Evolutionary conservation across 2,797 vertebrate genomes (phyloP).

Genomic region (Poeciliopsis presidionis): DNA sequence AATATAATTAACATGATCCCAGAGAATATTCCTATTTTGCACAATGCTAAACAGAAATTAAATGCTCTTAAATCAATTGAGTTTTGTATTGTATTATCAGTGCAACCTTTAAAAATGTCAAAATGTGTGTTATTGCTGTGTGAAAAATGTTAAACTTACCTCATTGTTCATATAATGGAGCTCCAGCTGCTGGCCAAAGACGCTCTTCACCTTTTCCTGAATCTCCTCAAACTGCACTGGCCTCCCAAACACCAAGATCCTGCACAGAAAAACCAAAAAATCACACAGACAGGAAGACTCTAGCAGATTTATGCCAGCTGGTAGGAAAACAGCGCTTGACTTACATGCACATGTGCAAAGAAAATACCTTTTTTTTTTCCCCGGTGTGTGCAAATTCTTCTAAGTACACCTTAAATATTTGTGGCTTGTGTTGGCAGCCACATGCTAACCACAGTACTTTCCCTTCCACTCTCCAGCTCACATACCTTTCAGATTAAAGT

Average conservation of each 20-base stretch:
- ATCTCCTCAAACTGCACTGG: slow-evolving; percentile 94
- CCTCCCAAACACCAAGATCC: slow-evolving; percentile 93
- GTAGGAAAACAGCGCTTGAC: slow-evolving; percentile 29
- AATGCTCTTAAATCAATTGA: background rate
- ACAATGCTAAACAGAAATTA: background rate
- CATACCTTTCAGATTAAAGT: slow-evolving; percentile 76
- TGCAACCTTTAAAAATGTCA: background rate
- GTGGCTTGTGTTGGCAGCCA: slow-evolving; percentile 87
- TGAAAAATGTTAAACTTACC: slow-evolving; percentile 72
- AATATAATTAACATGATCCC: background rate
- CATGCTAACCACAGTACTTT: slow-evolving; percentile 82
- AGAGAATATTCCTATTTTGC: background rate
- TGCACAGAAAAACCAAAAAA: slow-evolving; percentile 53
- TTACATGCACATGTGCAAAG: slow-evolving; percentile 33
- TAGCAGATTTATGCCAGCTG: slow-evolving; percentile 31
- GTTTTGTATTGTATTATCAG: background rate
- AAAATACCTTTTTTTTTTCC: slow-evolving; percentile 65
- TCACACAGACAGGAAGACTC: slow-evolving; percentile 25
- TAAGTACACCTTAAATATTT: slow-evolving; percentile 91
- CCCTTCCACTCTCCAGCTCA: slow-evolving; percentile 77
- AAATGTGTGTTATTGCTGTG: background rate
- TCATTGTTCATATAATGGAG: slow-evolving; percentile 98
- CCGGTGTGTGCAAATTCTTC: slow-evolving; percentile 74
- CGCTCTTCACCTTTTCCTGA: slow-evolving; percentile 92
- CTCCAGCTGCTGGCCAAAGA: slow-evolving; percentile 92